Base-by-base conservation (phyloP, 2,113 vertebrate genomes). In the Bubo blakistoni region DNA sequence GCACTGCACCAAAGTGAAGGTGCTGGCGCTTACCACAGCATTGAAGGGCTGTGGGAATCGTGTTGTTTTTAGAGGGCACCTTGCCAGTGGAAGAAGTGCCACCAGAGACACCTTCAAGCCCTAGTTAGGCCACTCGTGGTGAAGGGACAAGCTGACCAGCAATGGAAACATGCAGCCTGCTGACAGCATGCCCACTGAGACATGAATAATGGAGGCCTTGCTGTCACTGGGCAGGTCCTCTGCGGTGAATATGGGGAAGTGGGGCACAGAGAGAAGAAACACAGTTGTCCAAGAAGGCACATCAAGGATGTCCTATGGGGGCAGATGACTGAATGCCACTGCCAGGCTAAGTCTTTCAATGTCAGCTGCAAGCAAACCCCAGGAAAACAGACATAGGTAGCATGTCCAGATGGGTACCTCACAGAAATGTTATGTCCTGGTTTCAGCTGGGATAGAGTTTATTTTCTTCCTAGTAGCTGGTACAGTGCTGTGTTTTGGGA, bases 151-250 rank as follows among this genome's bases (percentile, higher is more conserved):
- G 67, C 63, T 90, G 54, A 54, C 40, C 3, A 3, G 49, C 0
- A 7, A 18, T 26, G 36, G 29, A 85, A 62, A 69, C 40, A 77
- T 61, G 44, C 71, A 55, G 61, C 47, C 73, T 72, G 66, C 54
- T 83, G 85, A 88, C 74, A 81, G 92, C 49, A 73, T 1, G 4
- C 54, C 65, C 25, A 65, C 2, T 0, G 11, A 87, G 29, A 88
- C 38, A 85, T 73, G 66, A 90, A 72, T 90, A 94, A 93, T 61
- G 71, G 79, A 96, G 66, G 40, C 27, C 15, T 18, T 82, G 38
- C 69, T 90, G 85, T 67, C 90, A 76, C 24, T 16, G 19, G 0
- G 1, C 81, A 81, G 52, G 40, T 83, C 44, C 67, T 88, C 72
- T 65, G 42, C 2, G 0, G 67, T 6, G 29, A 63, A n/a, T 30